These are phyloP conservation scores for Stenolophus ochropezus DNA, from an alignment of 2,888 invertebrate genomes.

Conservation along the genomic window DNA sequence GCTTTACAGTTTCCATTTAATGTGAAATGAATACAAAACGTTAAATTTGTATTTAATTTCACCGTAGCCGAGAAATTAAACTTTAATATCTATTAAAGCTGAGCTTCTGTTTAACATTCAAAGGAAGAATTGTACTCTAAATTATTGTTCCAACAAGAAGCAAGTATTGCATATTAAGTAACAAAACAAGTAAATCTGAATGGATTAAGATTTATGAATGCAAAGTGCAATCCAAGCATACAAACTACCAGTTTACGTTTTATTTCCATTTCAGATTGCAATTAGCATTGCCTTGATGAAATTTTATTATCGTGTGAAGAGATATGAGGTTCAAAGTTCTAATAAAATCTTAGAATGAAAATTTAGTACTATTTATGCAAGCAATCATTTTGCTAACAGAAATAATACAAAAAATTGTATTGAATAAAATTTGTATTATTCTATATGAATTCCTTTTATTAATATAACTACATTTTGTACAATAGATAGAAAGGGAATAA, in stretches of 20 bases:
- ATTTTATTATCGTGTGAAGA: background rate
- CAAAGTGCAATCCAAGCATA: background rate
- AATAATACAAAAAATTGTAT: no score
- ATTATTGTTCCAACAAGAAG: background rate
- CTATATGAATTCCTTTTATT: no score
- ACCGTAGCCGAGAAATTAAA: background rate
- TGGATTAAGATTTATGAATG: slow-evolving; percentile 1
- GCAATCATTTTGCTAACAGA: no score
- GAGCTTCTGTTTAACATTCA: slow-evolving; percentile 7
- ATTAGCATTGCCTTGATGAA: background rate
- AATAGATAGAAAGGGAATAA: no score
- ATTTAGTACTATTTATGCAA: no score
- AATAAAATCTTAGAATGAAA: no score
- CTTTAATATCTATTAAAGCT: background rate
- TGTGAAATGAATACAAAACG: background rate
- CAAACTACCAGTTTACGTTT: background rate
- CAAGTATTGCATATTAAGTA: slow-evolving; percentile 14
- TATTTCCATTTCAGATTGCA: background rate
- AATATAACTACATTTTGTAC: no score
- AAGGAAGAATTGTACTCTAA: background rate
- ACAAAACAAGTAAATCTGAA: background rate
- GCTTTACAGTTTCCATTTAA: background rate
- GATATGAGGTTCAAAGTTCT: background rate
- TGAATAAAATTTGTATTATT: no score
- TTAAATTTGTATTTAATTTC: background rate